Evolutionary conservation across 2,888 invertebrate genomes (phyloP).

Genomic region (Chloroclystis v-ata): DNA sequence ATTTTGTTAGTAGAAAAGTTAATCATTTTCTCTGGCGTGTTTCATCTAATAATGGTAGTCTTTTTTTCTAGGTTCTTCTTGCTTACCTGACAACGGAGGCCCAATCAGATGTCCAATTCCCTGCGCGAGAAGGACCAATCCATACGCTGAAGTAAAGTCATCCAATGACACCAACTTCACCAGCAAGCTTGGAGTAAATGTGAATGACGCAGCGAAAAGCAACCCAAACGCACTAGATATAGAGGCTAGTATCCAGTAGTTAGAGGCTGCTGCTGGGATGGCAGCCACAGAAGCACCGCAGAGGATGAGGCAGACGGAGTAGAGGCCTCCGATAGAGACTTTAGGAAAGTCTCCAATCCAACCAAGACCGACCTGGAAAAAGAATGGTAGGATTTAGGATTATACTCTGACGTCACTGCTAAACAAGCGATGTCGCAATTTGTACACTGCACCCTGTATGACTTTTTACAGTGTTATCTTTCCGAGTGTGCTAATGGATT

Average conservation of each 20-base stretch:
- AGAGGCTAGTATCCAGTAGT: constrained; percentile 69
- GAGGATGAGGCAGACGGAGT: constrained; percentile 85
- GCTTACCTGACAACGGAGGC: constrained; percentile 91
- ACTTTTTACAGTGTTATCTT: too few relatives aligned
- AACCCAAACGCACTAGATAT: constrained; percentile 87
- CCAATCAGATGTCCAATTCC: constrained; percentile 95
- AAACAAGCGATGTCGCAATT: too few relatives aligned
- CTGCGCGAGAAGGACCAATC: constrained; percentile 91
- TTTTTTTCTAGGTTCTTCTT: too few relatives aligned
- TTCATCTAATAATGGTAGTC: too few relatives aligned
- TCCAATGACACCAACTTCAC: constrained; percentile 93
- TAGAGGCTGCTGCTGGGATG: constrained; percentile 75
- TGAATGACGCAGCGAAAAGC: constrained; percentile 94
- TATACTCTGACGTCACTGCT: too few relatives aligned
- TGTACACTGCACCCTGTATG: too few relatives aligned
- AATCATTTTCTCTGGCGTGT: too few relatives aligned
- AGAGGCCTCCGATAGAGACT: constrained; percentile 89
- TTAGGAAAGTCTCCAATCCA: constrained; percentile 92
- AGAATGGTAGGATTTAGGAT: too few relatives aligned
- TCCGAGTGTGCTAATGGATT: too few relatives aligned
- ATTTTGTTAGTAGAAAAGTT: too few relatives aligned
- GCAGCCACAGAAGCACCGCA: constrained; percentile 81
- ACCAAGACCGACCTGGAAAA: constrained; percentile 86
- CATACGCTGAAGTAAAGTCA: constrained; percentile 95
- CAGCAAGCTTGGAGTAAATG: constrained; percentile 92